A percentile compares a stretch with the other conserved stretches of the same genome.
phyloP scores from a whole-genome alignment of 2,888 invertebrate genomes.

The Oligia latruncula region DNA sequence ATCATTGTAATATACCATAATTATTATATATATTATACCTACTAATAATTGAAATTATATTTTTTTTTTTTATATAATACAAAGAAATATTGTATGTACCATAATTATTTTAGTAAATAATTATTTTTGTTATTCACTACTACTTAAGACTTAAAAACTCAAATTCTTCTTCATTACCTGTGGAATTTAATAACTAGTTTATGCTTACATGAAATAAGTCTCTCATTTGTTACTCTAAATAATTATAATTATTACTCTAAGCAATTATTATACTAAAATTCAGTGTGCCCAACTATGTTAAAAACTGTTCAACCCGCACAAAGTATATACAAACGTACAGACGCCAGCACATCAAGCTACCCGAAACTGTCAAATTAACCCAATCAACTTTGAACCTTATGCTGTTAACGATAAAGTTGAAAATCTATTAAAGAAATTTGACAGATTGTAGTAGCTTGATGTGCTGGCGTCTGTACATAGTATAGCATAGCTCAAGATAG shows the following conservation, averaged over 20 bases:
- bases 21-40: background rate
- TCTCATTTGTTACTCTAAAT: conserved; percentile 33
- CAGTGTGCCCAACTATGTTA: conserved; percentile 59
- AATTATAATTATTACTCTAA: conserved; percentile 45
- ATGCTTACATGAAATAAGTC: background rate
- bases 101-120: conserved; percentile 12
- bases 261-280: conserved; percentile 33
- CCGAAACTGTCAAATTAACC: too few relatives aligned
- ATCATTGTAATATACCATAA: conserved; percentile 38
- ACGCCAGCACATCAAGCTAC: too few relatives aligned
- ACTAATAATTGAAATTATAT: background rate
- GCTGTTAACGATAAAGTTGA: too few relatives aligned
- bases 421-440: too few relatives aligned
- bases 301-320: conserved; percentile 63
- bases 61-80: too few relatives aligned
- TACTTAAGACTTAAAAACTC: conserved; percentile 6
- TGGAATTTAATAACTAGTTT: background rate
- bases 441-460: too few relatives aligned
- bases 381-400: too few relatives aligned
- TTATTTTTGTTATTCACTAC: background rate
- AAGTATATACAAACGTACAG: conserved; percentile 40
- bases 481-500: conserved; percentile 47
- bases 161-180: conserved; percentile 2
- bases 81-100: background rate
- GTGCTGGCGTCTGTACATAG: background rate